Percentiles rank a stretch among this genome's conserved stretches.
Evolutionary conservation across 2,113 vertebrate species (phyloP).

Genomic region (Lamprologus ornatipinnis): DNA sequence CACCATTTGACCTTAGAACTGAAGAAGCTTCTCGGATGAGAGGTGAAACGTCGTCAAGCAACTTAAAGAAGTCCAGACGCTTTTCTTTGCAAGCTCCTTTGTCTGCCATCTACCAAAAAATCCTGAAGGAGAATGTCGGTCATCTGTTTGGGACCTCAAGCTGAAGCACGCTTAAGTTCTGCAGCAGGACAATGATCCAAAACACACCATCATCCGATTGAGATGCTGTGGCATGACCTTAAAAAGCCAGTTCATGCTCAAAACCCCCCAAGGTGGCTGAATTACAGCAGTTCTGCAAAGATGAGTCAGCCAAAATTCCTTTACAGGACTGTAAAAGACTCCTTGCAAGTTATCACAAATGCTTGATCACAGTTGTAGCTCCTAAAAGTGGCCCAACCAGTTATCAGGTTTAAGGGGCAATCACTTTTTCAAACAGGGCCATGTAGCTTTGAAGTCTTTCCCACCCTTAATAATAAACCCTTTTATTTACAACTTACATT

Average conservation of each 20-base stretch:
- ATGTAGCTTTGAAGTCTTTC: accelerated
- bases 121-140: accelerated
- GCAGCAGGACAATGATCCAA: background rate
- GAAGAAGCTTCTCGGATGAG: no score
- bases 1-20: no score
- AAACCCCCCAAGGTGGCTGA: background rate
- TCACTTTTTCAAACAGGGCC: background rate
- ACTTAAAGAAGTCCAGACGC: no score
- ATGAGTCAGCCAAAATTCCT: accelerated
- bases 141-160: background rate
- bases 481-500: background rate
- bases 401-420: accelerated
- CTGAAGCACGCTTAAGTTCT: background rate
- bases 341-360: background rate
- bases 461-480: background rate
- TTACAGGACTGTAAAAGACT: background rate
- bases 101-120: accelerated
- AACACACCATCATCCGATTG: accelerated
- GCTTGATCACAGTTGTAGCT: background rate
- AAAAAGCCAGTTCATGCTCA: background rate
- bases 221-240: background rate
- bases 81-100: no score
- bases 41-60: no score
- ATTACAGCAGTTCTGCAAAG: background rate
- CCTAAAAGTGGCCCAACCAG: background rate